These are phyloP conservation scores for Choloepus hoffmanni DNA, from an alignment of 2,113 vertebrate genomes.

Conservation along the genomic window DNA sequence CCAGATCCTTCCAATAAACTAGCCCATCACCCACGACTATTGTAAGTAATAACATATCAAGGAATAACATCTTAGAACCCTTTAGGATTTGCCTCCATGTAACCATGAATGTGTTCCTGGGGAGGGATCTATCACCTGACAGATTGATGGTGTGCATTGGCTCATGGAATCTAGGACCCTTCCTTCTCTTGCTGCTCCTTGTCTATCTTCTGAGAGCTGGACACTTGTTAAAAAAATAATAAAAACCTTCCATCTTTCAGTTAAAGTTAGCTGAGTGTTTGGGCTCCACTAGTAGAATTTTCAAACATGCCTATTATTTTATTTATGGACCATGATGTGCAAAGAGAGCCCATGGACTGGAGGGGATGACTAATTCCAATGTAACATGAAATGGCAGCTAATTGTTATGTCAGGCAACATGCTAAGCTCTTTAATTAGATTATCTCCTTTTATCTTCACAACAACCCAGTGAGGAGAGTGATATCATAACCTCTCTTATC, in stretches of 20 bases:
- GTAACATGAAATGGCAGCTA: background rate
- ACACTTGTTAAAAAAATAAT: background rate
- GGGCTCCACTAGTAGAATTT: background rate
- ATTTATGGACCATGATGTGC: background rate
- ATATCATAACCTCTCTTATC: background rate
- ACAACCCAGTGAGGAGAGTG: background rate
- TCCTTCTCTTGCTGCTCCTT: background rate
- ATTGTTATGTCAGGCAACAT: background rate
- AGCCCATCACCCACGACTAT: background rate
- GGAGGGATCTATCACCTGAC: background rate
- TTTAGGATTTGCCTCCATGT: background rate
- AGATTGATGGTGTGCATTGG: background rate
- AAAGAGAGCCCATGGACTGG: background rate
- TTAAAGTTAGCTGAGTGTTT: background rate
- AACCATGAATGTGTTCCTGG: background rate
- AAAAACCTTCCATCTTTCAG: background rate
- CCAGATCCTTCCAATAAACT: background rate
- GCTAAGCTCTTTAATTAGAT: background rate
- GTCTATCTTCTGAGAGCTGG: background rate
- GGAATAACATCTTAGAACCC: background rate
- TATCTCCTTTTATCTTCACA: conserved; percentile 6
- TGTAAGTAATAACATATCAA: background rate
- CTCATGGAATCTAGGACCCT: background rate
- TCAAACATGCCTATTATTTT: background rate
- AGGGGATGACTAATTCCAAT: background rate